Evolutionary conservation across 2,888 invertebrate genomes (phyloP).

Genomic region (Augochlorella aurata): DNA sequence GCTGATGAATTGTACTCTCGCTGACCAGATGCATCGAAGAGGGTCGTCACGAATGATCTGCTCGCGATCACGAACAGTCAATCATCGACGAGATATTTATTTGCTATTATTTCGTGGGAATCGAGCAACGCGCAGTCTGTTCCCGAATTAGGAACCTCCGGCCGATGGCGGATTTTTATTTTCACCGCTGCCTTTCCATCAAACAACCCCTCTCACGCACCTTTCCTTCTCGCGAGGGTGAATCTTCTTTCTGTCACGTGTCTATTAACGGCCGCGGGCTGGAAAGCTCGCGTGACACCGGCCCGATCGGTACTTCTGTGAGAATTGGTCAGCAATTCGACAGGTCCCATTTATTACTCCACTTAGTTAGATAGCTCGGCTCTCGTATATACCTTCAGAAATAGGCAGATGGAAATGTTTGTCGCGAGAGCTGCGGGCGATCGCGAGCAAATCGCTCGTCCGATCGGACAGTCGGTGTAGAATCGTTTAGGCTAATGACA

Average conservation of each 20-base stretch:
- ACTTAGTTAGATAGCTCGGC: slow-evolving; percentile 69
- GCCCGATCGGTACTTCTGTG: slow-evolving; percentile 76
- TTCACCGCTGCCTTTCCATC: slow-evolving; percentile 63
- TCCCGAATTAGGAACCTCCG: slow-evolving; percentile 59
- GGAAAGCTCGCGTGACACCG: slow-evolving; percentile 70
- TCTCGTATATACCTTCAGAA: slow-evolving; percentile 64
- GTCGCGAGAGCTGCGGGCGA: slow-evolving; percentile 39
- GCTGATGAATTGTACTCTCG: slow-evolving; percentile 15
- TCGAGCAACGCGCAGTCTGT: slow-evolving; percentile 63
- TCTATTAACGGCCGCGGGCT: slow-evolving; percentile 43
- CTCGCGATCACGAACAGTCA: slow-evolving; percentile 65
- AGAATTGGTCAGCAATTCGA: slow-evolving; percentile 77
- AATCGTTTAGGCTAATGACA: slow-evolving; percentile 42
- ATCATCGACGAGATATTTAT: slow-evolving; percentile 76
- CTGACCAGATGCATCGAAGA: slow-evolving; percentile 62
- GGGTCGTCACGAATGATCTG: slow-evolving; percentile 61
- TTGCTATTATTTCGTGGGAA: slow-evolving; percentile 77
- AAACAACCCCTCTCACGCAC: slow-evolving; percentile 59
- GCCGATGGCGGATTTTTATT: slow-evolving; percentile 72
- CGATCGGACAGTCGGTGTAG: slow-evolving; percentile 38
- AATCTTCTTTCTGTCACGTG: slow-evolving; percentile 41
- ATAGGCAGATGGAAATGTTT: slow-evolving; percentile 73
- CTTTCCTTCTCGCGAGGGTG: slow-evolving; percentile 34
- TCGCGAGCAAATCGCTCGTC: slow-evolving; percentile 53
- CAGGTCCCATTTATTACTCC: slow-evolving; percentile 78